A percentile compares a stretch with the other conserved stretches of the same genome.
phyloP scores from a whole-genome alignment of 2,888 invertebrate species.

The Melanophora roralis region DNA sequence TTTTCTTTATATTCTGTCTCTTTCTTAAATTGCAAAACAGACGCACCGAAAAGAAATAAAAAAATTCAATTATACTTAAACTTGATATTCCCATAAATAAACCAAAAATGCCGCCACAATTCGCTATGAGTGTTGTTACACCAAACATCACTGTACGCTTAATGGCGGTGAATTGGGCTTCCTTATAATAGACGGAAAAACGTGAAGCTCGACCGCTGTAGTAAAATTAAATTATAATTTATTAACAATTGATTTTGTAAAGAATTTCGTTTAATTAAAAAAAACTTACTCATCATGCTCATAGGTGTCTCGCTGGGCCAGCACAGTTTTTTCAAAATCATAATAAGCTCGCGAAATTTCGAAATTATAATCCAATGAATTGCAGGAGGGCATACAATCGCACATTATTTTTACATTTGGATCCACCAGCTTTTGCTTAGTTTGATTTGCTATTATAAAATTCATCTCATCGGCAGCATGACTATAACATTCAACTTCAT shows the following conservation, averaged over 20 bases:
- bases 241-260: too few relatives aligned
- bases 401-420: conserved; percentile 68
- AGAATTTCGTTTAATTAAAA: conserved; percentile 72
- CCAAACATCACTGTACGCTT: conserved; percentile 83
- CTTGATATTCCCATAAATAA: conserved; percentile 77
- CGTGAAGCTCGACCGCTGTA: conserved; percentile 78
- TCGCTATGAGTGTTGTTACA: conserved; percentile 82
- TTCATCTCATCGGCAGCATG: conserved; percentile 71
- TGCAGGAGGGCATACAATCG: conserved; percentile 75
- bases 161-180: conserved; percentile 83
- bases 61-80: conserved; percentile 78
- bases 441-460: conserved; percentile 70
- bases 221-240: not conserved
- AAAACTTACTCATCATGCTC: conserved; percentile 71
- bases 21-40: conserved; percentile 70
- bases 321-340: conserved; percentile 68
- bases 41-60: conserved; percentile 79
- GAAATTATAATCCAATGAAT: conserved; percentile 74
- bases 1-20: conserved; percentile 67
- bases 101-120: conserved; percentile 83
- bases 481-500: conserved; percentile 73
- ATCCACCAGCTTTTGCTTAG: conserved; percentile 67
- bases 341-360: conserved; percentile 73
- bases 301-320: conserved; percentile 70
- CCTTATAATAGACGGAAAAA: conserved; percentile 84